These are phyloP conservation scores for Falco rusticolus DNA, from an alignment of 2,797 vertebrate species.

Conservation along the genomic window DNA sequence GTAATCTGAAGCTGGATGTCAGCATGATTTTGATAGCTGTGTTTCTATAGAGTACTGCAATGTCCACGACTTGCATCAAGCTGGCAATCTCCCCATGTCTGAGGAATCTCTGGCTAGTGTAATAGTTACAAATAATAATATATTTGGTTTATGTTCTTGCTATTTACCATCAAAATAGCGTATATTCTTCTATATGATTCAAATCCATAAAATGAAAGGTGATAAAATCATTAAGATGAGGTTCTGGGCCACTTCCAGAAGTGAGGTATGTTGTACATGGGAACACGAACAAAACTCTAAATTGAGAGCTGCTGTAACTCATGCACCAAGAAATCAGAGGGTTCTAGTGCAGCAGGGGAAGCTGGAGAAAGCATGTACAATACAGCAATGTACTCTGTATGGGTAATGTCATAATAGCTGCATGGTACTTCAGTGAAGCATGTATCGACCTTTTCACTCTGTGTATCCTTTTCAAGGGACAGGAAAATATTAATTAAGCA, in stretches of 20 bases:
- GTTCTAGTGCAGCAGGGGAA: not conserved
- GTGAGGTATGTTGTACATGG: not conserved
- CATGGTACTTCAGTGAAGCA: not conserved
- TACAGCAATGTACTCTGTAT: not conserved
- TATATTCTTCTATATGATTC: not conserved
- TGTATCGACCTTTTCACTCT: not conserved
- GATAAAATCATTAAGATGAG: not conserved
- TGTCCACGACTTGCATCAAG: not conserved
- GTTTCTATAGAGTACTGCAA: not conserved
- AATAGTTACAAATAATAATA: too few relatives aligned
- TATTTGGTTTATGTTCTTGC: not conserved
- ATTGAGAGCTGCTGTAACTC: not conserved
- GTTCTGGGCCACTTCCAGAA: not conserved
- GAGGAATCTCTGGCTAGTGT: not conserved
- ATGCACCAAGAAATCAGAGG: not conserved
- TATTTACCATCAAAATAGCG: not conserved
- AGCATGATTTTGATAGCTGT: not conserved
- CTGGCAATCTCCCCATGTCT: not conserved
- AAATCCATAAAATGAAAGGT: not conserved
- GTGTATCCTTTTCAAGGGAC: not conserved
- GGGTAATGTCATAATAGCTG: not conserved
- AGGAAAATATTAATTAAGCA: not conserved
- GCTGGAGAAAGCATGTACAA: not conserved
- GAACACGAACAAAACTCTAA: not conserved
- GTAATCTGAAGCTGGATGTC: not conserved